These are phyloP conservation scores for Daubentonia madagascariensis DNA, from an alignment of 2,113 vertebrate species.

Conservation along the genomic window DNA sequence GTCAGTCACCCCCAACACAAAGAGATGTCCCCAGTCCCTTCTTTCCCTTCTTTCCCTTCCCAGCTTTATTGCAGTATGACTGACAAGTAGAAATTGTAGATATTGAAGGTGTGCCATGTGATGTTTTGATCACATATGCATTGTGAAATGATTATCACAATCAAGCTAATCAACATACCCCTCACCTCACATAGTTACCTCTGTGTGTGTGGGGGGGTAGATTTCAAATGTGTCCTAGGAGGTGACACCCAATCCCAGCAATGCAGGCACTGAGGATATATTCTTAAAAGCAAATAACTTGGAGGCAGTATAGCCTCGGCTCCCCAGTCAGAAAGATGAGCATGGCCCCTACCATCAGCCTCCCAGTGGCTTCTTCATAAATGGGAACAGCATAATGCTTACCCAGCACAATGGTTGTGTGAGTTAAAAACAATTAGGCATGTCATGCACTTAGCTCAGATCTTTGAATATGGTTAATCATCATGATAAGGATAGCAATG, in stretches of 20 bases:
- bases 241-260: background rate
- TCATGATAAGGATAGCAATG: background rate
- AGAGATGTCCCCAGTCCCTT: too few species aligned
- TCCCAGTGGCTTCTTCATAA: background rate
- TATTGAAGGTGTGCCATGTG: background rate
- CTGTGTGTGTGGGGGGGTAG: rapidly evolving
- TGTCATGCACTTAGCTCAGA: background rate
- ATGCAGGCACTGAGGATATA: rapidly evolving
- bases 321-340: background rate
- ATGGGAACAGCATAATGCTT: background rate
- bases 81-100: background rate
- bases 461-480: background rate
- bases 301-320: background rate
- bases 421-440: background rate
- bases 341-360: background rate
- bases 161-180: background rate
- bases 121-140: background rate
- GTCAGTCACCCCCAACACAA: background rate
- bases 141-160: background rate
- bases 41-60: too few species aligned
- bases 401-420: background rate
- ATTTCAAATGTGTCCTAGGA: background rate
- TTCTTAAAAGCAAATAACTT: background rate
- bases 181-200: background rate
- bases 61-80: background rate